Evolutionary conservation across 2,113 vertebrate species (phyloP).

Genomic region (Heterotis niloticus): DNA sequence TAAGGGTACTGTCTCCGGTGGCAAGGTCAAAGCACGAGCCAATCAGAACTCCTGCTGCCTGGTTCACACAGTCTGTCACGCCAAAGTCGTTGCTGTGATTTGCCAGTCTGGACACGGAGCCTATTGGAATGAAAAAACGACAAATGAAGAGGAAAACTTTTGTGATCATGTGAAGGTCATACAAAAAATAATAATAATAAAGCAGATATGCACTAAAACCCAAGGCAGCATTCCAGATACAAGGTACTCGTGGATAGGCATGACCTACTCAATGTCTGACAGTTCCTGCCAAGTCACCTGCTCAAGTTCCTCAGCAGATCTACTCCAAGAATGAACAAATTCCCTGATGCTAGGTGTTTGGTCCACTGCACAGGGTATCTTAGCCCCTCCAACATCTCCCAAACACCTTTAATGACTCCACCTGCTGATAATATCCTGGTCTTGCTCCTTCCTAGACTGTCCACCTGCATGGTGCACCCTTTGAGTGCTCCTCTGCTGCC

Average conservation of each 20-base stretch:
- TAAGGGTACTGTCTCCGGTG: conserved; percentile 64
- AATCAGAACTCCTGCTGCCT: conserved; percentile 66
- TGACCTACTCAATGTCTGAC: not conserved
- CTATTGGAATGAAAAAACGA: conserved; percentile 54
- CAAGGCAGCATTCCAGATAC: not conserved
- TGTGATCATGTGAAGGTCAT: not conserved
- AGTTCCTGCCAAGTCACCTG: not conserved
- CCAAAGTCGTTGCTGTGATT: conserved; percentile 70
- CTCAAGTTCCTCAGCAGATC: not conserved
- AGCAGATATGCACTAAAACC: not conserved
- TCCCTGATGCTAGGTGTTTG: no score
- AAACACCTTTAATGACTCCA: not conserved
- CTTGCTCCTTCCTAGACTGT: not conserved
- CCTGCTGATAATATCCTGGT: not conserved
- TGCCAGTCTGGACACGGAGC: conserved; percentile 61
- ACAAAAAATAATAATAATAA: not conserved
- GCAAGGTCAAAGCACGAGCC: conserved; percentile 68
- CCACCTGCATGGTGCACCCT: not conserved
- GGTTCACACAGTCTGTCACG: conserved; percentile 69
- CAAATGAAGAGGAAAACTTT: not conserved
- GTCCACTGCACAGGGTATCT: not conserved
- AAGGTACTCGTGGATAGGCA: not conserved
- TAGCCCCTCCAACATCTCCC: no score
- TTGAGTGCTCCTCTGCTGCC: no score
- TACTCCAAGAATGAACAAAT: not conserved